These are phyloP conservation scores for Tachina fera DNA, from an alignment of 2,888 invertebrate genomes.

Conservation along the genomic window DNA sequence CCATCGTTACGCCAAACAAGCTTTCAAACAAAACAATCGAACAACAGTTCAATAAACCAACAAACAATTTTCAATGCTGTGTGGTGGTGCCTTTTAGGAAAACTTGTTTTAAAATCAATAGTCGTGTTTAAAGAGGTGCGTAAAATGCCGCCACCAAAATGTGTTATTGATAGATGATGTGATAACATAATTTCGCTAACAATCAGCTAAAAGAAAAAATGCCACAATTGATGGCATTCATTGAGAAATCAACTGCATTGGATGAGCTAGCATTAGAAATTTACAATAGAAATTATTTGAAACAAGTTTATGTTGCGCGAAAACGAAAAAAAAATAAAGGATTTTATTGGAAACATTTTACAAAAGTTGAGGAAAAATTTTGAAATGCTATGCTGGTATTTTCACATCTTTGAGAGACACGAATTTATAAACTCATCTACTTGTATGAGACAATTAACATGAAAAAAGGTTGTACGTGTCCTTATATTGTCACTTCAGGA, in stretches of 20 bases:
- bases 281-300: constrained; percentile 8
- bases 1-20: constrained; percentile 33
- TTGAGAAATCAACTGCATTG: constrained; percentile 38
- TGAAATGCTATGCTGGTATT: not conserved
- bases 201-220: constrained; percentile 19
- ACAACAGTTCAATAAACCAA: constrained; percentile 59
- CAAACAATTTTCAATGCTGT: constrained; percentile 36
- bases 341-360: not conserved
- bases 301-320: not conserved
- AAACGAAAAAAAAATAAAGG: not conserved
- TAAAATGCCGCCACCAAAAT: constrained; percentile 63
- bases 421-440: not conserved
- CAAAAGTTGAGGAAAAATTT: not conserved
- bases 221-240: constrained; percentile 56
- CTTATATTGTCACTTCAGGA: no score
- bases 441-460: no score
- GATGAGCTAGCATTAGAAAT: constrained; percentile 5
- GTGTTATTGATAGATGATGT: constrained; percentile 70
- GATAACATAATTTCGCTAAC: constrained; percentile 63
- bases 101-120: constrained; percentile 72
- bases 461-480: no score
- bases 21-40: constrained; percentile 38
- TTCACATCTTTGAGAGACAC: no score
- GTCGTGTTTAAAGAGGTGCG: constrained; percentile 71
- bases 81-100: constrained; percentile 49